Evolutionary conservation across 2,797 vertebrate species (phyloP), one percentile per base, ranked within the genome.

Genomic region (Falco concolor): DNA sequence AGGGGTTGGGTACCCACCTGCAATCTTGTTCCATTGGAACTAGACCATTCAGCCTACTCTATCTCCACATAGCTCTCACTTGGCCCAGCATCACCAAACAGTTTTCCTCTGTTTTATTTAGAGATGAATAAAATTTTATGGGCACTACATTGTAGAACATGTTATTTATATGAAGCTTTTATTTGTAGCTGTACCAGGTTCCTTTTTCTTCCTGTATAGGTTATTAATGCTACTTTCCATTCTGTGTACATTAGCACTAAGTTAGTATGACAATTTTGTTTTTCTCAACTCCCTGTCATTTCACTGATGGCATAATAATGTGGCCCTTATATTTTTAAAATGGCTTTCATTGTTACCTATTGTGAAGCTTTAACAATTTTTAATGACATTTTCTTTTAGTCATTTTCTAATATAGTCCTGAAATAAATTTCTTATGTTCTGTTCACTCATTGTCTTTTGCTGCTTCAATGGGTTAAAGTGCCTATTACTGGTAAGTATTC

Each of bases 401-500:
- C 34, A 77, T 90, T 94, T 95, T 83, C 57, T 94, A 88, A 83
- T 74, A 70, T 40, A 89, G 57, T 74, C 83, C 92, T 97, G 81
- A 97, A 95, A 96, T 97, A 89, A 96, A 95, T 94, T 90, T 96
- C 94, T 97, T 93, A 86, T 94, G 72, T 97, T 97, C 97, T 98
- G 87, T 97, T 96, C 97, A 90, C 67, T 97, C 63, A 82, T 94
- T 97, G 95, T 98, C 97, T 98, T 98, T 98, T 98, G 98, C 98
- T 98, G 98, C 99, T 98, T 97, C 97, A 91, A 97, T 97, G 97
- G 98, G 96, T 97, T 98, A 97, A 98, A 99, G 99, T 99, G 97
- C 99, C 99, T 96, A 99, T 99, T 98, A 99, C 99, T 95, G 99
- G 99, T 99, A 98, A 99, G 99, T 99, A 95, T 96, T 77, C 94